Conservation (phyloP, 2,888 invertebrate genomes). For the Podabrus alpinus region DNA sequence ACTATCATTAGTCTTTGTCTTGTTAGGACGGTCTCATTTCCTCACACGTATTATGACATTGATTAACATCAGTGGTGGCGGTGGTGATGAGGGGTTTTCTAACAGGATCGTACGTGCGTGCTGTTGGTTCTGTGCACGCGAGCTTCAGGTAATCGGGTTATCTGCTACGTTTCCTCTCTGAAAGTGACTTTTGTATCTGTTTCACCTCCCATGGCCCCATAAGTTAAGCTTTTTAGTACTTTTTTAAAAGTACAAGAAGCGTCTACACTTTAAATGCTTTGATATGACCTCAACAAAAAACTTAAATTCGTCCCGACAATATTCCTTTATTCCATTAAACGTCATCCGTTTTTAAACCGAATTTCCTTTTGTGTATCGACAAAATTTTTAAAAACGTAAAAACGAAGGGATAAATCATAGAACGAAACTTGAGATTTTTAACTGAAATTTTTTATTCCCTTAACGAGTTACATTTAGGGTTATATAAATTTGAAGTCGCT, state of each 20-base stretch:
- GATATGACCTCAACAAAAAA: not conserved
- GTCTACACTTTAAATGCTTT: constrained; percentile 23
- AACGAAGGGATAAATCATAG: not conserved
- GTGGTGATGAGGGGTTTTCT: constrained; percentile 21
- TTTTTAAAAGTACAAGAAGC: constrained; percentile 12
- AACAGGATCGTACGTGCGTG: constrained; percentile 30
- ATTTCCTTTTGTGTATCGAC: constrained; percentile 21
- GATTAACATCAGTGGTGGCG: constrained; percentile 32
- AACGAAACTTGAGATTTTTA: not conserved
- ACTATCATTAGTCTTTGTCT: constrained; percentile 37
- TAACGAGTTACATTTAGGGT: not conserved
- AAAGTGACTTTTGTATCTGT: constrained; percentile 32
- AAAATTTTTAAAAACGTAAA: constrained; percentile 15
- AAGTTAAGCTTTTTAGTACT: constrained; percentile 24
- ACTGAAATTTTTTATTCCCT: not conserved
- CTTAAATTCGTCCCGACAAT: not conserved
- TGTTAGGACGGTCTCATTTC: constrained; percentile 42
- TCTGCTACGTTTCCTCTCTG: constrained; percentile 31
- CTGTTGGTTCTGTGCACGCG: constrained; percentile 28
- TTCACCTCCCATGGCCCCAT: constrained; percentile 26
- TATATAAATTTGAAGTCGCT: not conserved
- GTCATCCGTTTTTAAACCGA: constrained; percentile 15
- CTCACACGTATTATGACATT: constrained; percentile 40
- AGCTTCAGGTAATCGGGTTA: constrained; percentile 30
- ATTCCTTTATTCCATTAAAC: constrained; percentile 8